Evolutionary conservation across 2,113 vertebrate genomes (phyloP).

Genomic region (Phasianus colchicus): DNA sequence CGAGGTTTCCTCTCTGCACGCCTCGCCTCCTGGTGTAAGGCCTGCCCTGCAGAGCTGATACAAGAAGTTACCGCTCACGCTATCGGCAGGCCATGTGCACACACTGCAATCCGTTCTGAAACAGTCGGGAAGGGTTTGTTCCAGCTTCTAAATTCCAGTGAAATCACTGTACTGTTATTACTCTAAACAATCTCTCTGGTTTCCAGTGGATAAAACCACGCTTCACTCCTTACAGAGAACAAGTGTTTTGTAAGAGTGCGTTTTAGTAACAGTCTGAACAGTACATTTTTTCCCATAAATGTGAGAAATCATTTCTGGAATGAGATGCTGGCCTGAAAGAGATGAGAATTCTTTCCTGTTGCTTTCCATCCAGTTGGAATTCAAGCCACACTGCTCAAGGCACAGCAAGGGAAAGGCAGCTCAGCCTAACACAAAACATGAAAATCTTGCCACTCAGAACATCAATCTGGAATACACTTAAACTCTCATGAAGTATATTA

Average conservation of each 20-base stretch:
- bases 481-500: neutral
- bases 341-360: neutral
- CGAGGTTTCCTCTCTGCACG: too few relatives aligned
- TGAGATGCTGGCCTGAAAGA: neutral
- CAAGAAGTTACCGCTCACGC: neutral
- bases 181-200: neutral
- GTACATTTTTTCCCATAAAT: neutral
- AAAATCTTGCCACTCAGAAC: neutral
- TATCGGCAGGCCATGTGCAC: neutral
- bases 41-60: neutral
- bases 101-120: neutral
- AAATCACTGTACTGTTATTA: neutral
- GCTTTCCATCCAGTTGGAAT: neutral
- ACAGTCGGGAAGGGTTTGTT: neutral
- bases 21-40: too few relatives aligned
- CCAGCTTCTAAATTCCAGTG: slow-evolving; percentile 10
- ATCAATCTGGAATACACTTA: neutral
- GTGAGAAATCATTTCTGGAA: neutral
- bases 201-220: neutral
- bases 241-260: neutral
- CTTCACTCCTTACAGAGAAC: neutral
- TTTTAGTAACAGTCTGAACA: neutral
- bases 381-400: neutral
- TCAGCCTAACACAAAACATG: neutral
- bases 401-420: neutral